phyloP scores from a whole-genome alignment of 2,888 invertebrate species.

The Acanthosepion pharaonis region DNA sequence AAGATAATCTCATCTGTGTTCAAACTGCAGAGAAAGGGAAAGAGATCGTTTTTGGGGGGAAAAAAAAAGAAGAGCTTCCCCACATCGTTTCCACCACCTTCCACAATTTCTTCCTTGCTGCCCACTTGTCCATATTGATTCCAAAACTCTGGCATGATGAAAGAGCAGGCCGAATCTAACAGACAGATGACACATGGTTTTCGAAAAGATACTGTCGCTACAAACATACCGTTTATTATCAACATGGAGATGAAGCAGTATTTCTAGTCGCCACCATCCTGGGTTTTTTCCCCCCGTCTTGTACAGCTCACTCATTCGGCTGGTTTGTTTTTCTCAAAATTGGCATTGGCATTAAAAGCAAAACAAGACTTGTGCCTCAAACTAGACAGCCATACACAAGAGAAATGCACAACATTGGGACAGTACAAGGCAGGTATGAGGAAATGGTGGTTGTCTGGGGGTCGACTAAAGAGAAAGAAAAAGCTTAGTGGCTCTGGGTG shows the following conservation, averaged over 20 bases:
- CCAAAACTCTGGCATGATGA: not conserved
- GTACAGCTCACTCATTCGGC: not conserved
- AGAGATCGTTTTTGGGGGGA: not conserved
- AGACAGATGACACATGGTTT: constrained; percentile 33
- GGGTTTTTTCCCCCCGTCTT: too few species aligned
- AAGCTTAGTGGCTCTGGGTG: too few species aligned
- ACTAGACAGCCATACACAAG: too few species aligned
- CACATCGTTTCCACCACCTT: not conserved
- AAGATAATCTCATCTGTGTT: not conserved
- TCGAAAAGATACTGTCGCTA: constrained; percentile 33
- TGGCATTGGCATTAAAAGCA: not conserved
- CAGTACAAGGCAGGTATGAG: too few species aligned
- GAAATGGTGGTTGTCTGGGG: too few species aligned
- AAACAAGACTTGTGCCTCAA: not conserved
- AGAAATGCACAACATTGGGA: too few species aligned
- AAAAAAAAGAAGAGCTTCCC: not conserved
- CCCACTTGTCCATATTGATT: not conserved
- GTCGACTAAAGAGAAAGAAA: too few species aligned
- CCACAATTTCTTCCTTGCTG: not conserved
- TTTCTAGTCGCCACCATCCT: too few species aligned
- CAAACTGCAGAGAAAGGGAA: not conserved
- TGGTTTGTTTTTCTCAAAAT: not conserved
- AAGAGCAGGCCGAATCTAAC: not conserved
- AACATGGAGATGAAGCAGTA: not conserved
- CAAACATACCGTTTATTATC: constrained; percentile 10